Conservation (phyloP, 2,113 vertebrate species). For the Perca flavescens region DNA sequence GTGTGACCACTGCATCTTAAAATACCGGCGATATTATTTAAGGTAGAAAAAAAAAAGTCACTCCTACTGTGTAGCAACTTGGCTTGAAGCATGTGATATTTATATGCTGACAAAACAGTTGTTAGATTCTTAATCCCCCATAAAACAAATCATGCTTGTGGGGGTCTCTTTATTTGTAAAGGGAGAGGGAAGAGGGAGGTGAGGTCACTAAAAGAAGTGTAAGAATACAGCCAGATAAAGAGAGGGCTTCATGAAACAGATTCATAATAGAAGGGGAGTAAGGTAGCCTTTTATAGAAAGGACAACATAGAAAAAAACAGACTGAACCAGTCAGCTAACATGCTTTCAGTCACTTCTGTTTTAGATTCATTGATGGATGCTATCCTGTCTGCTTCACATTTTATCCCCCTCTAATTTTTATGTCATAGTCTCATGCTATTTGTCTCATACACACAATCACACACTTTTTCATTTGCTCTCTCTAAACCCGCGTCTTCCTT, state of each 20-base stretch:
- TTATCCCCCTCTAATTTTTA: constrained; percentile 30
- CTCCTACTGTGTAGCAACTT: constrained; percentile 36
- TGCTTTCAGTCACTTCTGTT: constrained; percentile 70
- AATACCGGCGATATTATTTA: constrained; percentile 24
- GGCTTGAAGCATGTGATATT: constrained; percentile 43
- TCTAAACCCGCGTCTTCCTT: constrained; percentile 58
- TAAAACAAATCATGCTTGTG: constrained; percentile 75
- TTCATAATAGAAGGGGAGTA: constrained; percentile 44
- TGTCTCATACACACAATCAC: constrained; percentile 42
- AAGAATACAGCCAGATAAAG: constrained; percentile 58
- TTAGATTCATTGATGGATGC: constrained; percentile 39
- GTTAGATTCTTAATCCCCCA: constrained; percentile 31
- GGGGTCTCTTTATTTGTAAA: constrained; percentile 53
- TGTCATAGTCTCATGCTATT: constrained; percentile 59
- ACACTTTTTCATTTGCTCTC: constrained; percentile 46
- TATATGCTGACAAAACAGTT: constrained; percentile 27
- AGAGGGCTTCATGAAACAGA: constrained; percentile 68
- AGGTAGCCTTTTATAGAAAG: constrained; percentile 59
- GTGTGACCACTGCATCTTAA: constrained; percentile 45
- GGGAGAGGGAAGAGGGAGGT: constrained; percentile 14
- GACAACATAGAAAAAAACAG: constrained; percentile 60
- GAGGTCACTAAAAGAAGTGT: constrained; percentile 59
- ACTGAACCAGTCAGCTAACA: constrained; percentile 71
- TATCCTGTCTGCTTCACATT: constrained; percentile 47
- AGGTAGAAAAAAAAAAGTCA: neutral